Evolutionary conservation across 2,797 vertebrate genomes (phyloP).

Genomic region (Passerculus sandwichensis): DNA sequence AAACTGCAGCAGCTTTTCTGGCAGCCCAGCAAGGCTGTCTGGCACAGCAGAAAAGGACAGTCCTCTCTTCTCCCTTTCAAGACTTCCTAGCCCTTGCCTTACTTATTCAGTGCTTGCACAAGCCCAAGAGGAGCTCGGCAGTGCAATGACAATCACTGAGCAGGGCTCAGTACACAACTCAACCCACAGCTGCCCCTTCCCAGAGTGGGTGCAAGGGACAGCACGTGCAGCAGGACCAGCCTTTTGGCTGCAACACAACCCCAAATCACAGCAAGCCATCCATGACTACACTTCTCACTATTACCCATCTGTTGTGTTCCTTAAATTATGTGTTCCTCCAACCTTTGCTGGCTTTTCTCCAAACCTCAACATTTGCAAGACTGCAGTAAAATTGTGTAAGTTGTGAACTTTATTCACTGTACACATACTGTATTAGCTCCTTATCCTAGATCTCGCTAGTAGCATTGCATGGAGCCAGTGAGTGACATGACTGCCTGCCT

Average conservation of each 20-base stretch:
- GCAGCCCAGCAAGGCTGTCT: background rate
- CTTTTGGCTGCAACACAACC: background rate
- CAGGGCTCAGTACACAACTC: accelerated
- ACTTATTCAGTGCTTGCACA: background rate
- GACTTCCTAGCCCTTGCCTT: background rate
- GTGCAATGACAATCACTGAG: background rate
- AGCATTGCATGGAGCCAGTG: background rate
- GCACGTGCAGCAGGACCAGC: background rate
- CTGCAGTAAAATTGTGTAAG: background rate
- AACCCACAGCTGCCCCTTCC: background rate
- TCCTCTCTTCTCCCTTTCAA: background rate
- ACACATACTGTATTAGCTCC: background rate
- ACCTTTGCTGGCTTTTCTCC: constrained; percentile 8
- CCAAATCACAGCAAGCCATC: background rate
- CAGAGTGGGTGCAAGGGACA: background rate
- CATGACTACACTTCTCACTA: background rate
- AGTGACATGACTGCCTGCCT: background rate
- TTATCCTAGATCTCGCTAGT: background rate
- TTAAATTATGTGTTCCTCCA: background rate
- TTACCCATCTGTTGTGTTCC: background rate
- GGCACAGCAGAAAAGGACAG: background rate
- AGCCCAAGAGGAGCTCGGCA: background rate
- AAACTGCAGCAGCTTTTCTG: background rate
- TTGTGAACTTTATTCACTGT: background rate
- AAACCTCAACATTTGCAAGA: constrained; percentile 15